Conservation (phyloP, 1,140 invertebrate genomes). For the Drosophila eugracilis region DNA sequence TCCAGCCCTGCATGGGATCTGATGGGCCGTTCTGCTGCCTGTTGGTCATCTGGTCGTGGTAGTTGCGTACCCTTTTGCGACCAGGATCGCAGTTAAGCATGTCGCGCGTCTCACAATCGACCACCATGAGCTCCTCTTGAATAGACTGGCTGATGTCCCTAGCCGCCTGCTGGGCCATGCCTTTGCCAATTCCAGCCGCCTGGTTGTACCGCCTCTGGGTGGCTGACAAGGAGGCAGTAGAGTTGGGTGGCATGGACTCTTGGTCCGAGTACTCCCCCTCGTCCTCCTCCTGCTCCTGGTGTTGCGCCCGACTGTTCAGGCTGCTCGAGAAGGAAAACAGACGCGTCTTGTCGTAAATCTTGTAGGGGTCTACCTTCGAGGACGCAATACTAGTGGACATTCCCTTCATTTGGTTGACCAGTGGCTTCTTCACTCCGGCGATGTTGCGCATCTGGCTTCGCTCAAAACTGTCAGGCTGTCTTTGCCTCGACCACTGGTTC, state of each 20-base stretch:
- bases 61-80: not conserved
- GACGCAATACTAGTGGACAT: conserved; percentile 2
- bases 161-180: conserved; percentile 15
- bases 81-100: conserved; percentile 35
- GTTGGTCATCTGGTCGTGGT: not conserved
- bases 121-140: conserved; percentile 58
- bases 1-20: conserved; percentile 58
- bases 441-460: conserved; percentile 26
- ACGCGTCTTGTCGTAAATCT: conserved; percentile 42
- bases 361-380: conserved; percentile 17
- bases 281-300: not conserved
- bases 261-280: not conserved
- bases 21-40: not conserved
- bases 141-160: conserved; percentile 58
- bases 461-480: not conserved
- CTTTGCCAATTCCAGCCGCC: not conserved
- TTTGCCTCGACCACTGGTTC: not conserved
- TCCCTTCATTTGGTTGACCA: conserved; percentile 61
- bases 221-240: conserved; percentile 14
- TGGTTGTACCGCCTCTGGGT: conserved; percentile 40
- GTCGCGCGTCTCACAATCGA: conserved; percentile 11
- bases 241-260: not conserved
- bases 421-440: conserved; percentile 54
- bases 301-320: not conserved
- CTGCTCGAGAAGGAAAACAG: conserved; percentile 43